phyloP scores from a whole-genome alignment of 2,113 vertebrate species.

The Dromiciops gliroides region DNA sequence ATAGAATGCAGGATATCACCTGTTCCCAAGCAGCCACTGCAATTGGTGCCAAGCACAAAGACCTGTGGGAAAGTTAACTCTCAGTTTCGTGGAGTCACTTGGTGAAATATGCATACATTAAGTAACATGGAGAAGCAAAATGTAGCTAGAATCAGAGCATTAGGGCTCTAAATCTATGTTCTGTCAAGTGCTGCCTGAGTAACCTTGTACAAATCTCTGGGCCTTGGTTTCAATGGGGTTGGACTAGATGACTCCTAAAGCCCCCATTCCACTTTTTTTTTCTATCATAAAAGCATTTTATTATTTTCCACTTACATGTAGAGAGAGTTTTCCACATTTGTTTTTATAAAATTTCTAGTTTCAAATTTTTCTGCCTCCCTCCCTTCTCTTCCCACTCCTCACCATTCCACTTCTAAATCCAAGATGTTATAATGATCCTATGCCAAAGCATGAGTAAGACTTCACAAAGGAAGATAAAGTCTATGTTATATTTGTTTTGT shows the following conservation, averaged over 20 bases:
- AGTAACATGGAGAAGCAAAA: neutral
- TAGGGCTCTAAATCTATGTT: neutral
- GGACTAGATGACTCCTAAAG: neutral
- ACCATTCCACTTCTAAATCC: neutral
- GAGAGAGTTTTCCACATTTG: too few species aligned
- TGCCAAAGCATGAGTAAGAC: neutral
- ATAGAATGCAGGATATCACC: constrained; percentile 96
- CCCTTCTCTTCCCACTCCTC: too few species aligned
- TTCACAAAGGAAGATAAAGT: neutral
- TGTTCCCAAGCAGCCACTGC: constrained; percentile 95
- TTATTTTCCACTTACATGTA: too few species aligned
- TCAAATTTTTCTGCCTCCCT: too few species aligned
- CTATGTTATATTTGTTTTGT: neutral
- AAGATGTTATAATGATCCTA: neutral
- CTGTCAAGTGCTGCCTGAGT: neutral
- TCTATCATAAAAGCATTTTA: too few species aligned
- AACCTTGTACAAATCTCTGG: neutral
- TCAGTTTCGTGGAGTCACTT: constrained; percentile 48
- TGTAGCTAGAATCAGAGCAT: neutral
- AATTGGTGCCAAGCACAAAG: constrained; percentile 97
- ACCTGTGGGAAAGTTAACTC: constrained; percentile 85
- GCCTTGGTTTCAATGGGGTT: neutral
- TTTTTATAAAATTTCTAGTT: too few species aligned
- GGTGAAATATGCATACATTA: constrained; percentile 17
- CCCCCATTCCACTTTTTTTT: too few species aligned